phyloP scores from a whole-genome alignment of 2,113 vertebrate genomes.

The Thryonomys swinderianus region DNA sequence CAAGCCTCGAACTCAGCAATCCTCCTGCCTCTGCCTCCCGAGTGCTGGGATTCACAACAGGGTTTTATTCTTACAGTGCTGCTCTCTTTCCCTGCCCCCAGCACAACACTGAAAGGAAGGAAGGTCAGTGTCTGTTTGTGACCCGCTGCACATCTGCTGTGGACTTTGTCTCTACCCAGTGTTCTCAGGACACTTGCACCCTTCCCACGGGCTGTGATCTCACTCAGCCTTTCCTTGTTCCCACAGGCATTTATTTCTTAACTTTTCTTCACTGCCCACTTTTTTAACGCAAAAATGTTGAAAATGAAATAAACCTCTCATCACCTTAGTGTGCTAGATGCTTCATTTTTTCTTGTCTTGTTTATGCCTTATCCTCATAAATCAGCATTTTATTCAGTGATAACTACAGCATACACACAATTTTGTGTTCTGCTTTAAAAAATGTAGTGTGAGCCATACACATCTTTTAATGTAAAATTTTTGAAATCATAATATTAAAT shows the following conservation, averaged over 20 bases:
- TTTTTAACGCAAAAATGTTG: conserved; percentile 12
- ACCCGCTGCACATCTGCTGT: background rate
- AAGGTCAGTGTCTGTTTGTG: background rate
- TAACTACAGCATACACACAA: background rate
- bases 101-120: background rate
- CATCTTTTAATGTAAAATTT: background rate
- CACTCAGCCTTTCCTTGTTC: background rate
- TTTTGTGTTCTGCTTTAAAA: conserved; percentile 21
- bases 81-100: background rate
- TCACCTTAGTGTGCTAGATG: background rate
- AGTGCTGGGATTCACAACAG: too few relatives aligned
- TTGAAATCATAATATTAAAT: conserved; percentile 1
- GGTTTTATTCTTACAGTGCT: background rate
- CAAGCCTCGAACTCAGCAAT: too few relatives aligned
- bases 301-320: background rate
- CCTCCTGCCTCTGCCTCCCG: too few relatives aligned
- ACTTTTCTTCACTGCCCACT: background rate
- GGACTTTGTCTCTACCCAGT: rapidly evolving
- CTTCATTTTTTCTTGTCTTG: background rate
- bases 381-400: background rate
- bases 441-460: background rate
- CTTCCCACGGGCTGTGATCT: background rate
- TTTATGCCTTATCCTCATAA: conserved; percentile 3
- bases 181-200: background rate
- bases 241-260: background rate